These are phyloP conservation scores for Adrianichthys oophorus DNA, from an alignment of 2,797 vertebrate species.

Conservation along the genomic window DNA sequence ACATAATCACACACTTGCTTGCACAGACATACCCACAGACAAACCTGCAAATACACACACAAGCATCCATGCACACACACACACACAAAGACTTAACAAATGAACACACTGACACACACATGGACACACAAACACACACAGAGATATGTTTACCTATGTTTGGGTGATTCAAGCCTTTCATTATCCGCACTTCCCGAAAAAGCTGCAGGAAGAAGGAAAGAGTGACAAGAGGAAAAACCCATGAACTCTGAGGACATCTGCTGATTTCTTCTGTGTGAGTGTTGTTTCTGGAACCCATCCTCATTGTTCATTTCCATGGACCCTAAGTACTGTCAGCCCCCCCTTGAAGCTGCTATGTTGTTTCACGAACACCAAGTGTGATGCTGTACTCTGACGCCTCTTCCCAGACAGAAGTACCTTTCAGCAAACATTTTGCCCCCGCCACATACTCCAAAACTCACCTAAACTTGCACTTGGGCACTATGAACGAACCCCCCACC, in stretches of 20 bases:
- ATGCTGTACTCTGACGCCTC: too few species aligned
- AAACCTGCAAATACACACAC: not conserved
- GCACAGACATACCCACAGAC: constrained; percentile 4
- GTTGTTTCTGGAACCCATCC: too few species aligned
- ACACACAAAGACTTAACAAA: not conserved
- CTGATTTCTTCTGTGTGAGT: not conserved
- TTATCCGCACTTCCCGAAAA: constrained; percentile 93
- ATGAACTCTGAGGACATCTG: constrained; percentile 1
- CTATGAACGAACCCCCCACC: too few species aligned
- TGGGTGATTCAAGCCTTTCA: constrained; percentile 93
- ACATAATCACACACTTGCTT: too few species aligned
- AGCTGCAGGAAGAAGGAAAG: constrained; percentile 75
- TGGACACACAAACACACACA: not conserved
- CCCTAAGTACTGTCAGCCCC: too few species aligned
- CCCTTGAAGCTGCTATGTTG: too few species aligned
- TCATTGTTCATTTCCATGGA: too few species aligned
- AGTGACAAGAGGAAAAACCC: not conserved
- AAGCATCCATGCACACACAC: not conserved
- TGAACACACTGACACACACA: not conserved
- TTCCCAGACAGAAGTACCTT: too few species aligned
- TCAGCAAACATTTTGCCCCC: too few species aligned
- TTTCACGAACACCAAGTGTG: too few species aligned
- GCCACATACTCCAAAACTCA: too few species aligned
- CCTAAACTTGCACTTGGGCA: too few species aligned
- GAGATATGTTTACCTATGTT: constrained; percentile 86